These are phyloP conservation scores for Machimus rusticus DNA, from an alignment of 2,888 invertebrate species.

Conservation along the genomic window DNA sequence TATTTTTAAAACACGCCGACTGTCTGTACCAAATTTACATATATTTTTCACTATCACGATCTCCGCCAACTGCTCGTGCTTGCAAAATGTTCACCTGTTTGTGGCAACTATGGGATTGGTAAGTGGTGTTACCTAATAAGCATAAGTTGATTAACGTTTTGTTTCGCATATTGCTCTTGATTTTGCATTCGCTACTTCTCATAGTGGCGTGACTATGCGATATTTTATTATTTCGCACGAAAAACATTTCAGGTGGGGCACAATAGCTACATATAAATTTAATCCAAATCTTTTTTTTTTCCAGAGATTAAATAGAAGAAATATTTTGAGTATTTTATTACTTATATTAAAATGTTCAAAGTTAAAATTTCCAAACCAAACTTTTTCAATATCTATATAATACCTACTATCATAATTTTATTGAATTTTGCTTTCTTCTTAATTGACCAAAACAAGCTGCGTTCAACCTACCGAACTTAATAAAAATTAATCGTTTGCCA, in stretches of 20 bases:
- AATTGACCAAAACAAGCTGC: too few relatives aligned
- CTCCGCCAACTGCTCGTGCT: background rate
- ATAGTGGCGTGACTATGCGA: background rate
- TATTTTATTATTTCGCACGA: background rate
- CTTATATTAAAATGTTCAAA: background rate
- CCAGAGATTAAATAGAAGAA: background rate
- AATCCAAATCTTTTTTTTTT: background rate
- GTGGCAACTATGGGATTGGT: slow-evolving; percentile 71
- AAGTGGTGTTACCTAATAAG: slow-evolving; percentile 55
- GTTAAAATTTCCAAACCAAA: background rate
- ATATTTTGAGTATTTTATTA: background rate
- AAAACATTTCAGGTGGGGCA: background rate
- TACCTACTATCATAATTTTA: too few relatives aligned
- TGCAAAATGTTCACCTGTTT: slow-evolving; percentile 69
- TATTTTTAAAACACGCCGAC: slow-evolving; percentile 29
- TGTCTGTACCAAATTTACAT: slow-evolving; percentile 6
- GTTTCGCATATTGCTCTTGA: background rate
- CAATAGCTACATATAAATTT: background rate
- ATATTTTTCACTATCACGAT: background rate
- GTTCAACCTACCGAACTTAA: too few relatives aligned
- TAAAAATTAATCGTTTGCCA: too few relatives aligned
- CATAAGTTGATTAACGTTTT: background rate
- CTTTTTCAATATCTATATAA: too few relatives aligned
- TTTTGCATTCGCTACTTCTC: background rate
- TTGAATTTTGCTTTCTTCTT: too few relatives aligned